Conservation (phyloP, 2,888 invertebrate genomes). For the Acanthosepion pharaonis region DNA sequence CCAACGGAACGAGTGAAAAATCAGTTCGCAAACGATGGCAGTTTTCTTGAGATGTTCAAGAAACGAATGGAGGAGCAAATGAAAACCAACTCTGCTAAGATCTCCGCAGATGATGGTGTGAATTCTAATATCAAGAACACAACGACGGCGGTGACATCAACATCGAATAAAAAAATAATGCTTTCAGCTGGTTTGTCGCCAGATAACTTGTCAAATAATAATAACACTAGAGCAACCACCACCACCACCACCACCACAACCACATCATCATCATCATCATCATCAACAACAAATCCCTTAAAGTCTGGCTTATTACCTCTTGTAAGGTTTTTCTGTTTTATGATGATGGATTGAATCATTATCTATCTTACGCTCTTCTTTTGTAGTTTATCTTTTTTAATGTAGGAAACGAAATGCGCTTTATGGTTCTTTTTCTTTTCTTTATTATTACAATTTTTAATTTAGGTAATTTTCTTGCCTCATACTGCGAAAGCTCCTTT, state of each 20-base stretch:
- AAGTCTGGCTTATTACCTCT: not conserved
- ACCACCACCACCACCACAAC: not conserved
- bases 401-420: not conserved
- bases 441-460: not conserved
- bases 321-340: not conserved
- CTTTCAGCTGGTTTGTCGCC: not conserved
- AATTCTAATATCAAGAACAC: conserved; percentile 43
- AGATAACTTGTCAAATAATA: no score
- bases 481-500: not conserved
- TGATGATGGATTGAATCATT: not conserved
- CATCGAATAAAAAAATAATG: not conserved
- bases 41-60: conserved; percentile 92
- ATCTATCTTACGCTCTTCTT: not conserved
- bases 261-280: not conserved
- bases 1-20: conserved; percentile 52
- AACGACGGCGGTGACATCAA: not conserved
- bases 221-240: not conserved
- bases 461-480: not conserved
- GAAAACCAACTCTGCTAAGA: not conserved
- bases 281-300: not conserved
- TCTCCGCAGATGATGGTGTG: not conserved
- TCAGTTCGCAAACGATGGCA: conserved; percentile 88
- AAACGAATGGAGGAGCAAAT: conserved; percentile 81
- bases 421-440: not conserved
- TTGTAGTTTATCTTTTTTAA: not conserved